Percentiles rank a stretch among this genome's conserved stretches.
phyloP scores from a whole-genome alignment of 2,797 vertebrate genomes.

The Onychomys torridus region DNA sequence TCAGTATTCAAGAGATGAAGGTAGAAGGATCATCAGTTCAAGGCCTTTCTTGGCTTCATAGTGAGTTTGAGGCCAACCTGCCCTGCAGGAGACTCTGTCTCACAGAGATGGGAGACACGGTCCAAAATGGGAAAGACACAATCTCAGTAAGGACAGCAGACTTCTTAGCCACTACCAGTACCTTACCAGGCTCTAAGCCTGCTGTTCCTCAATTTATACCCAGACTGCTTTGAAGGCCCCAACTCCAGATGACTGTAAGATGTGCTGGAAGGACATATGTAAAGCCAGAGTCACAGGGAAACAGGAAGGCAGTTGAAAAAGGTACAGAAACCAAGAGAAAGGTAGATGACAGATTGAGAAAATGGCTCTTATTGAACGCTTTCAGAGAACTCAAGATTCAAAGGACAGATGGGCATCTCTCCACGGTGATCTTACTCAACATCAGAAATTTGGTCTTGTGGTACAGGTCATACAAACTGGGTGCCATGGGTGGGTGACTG shows the following conservation, averaged over 20 bases:
- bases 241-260: background rate
- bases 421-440: background rate
- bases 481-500: background rate
- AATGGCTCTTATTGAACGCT: background rate
- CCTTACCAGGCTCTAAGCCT: background rate
- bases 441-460: background rate
- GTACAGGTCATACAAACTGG: too few relatives aligned
- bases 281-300: background rate
- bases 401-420: background rate
- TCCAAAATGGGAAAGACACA: accelerated
- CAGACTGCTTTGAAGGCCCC: background rate
- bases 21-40: background rate
- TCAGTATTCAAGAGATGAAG: background rate
- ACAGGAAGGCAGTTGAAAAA: background rate
- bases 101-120: background rate
- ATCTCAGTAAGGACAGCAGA: background rate
- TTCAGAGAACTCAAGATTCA: background rate
- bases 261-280: background rate
- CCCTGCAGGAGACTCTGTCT: background rate
- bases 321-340: background rate
- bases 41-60: too few relatives aligned
- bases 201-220: background rate
- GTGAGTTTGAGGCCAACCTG: background rate
- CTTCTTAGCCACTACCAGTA: background rate
- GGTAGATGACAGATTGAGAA: background rate